These are phyloP conservation scores for Hylyphantes graminicola DNA, from an alignment of 1,140 invertebrate genomes.

Conservation along the genomic window DNA sequence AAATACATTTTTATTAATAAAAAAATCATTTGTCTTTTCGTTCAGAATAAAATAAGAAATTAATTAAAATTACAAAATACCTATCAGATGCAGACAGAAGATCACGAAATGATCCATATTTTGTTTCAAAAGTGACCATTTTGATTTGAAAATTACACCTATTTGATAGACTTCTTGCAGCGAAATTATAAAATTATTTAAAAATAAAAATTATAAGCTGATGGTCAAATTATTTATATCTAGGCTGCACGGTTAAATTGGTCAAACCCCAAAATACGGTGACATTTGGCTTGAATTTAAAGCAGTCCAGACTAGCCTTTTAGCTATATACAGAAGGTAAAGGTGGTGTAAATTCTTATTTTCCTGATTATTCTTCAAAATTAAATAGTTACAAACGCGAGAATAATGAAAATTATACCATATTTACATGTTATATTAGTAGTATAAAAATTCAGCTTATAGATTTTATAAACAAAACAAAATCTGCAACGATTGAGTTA, in stretches of 20 bases:
- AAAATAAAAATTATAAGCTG: not conserved
- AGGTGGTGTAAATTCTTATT: not conserved
- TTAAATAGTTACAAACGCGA: not conserved
- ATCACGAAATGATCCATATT: no score
- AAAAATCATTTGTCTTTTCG: no score
- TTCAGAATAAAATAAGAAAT: no score
- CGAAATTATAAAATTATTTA: no score
- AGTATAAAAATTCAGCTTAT: conserved; percentile 14
- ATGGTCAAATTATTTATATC: conserved; percentile 30
- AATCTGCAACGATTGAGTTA: conserved; percentile 11
- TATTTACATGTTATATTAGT: not conserved
- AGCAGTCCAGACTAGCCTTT: no score
- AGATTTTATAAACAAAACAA: conserved; percentile 40
- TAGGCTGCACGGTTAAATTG: conserved; percentile 29
- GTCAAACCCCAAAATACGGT: conserved; percentile 28
- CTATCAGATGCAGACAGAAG: no score
- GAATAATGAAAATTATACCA: no score
- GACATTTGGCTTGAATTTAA: conserved; percentile 11
- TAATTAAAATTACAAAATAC: no score
- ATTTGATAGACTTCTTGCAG: no score
- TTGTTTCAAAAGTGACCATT: no score
- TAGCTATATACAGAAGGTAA: no score
- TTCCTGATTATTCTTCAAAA: not conserved
- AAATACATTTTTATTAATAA: no score
- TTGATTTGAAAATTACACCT: not conserved